These are phyloP conservation scores for Pterocles orientalis DNA, from an alignment of 2,113 vertebrate genomes.

Conservation along the genomic window DNA sequence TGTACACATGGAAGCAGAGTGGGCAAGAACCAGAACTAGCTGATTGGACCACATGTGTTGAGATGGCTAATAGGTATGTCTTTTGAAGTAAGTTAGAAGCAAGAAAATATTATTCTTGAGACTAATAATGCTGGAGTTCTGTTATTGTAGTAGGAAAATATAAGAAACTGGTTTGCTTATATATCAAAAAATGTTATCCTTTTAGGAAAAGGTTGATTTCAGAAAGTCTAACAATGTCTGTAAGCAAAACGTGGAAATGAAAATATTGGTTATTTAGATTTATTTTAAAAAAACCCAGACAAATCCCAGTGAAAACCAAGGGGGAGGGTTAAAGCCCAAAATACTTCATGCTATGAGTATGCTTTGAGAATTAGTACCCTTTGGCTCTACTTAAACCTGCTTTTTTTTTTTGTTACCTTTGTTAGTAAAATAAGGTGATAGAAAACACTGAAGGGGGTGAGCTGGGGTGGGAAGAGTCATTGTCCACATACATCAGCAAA, in stretches of 20 bases:
- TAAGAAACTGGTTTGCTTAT: background rate
- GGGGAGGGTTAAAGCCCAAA: background rate
- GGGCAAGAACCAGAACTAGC: conserved; percentile 64
- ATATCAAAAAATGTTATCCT: background rate
- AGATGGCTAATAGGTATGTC: conserved; percentile 85
- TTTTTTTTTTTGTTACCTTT: background rate
- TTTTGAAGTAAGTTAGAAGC: background rate
- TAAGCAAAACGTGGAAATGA: background rate
- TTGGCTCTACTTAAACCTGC: no score
- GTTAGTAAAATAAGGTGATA: background rate
- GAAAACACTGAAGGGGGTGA: background rate
- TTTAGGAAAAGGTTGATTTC: background rate
- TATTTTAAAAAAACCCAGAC: background rate
- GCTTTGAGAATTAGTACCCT: background rate
- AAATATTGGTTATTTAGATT: background rate
- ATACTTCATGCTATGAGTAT: background rate
- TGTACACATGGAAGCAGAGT: conserved; percentile 86
- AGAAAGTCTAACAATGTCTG: background rate
- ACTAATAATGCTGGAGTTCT: background rate
- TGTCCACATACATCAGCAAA: background rate
- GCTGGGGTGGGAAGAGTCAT: background rate
- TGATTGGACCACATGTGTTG: conserved; percentile 83
- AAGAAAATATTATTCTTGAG: background rate
- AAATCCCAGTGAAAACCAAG: fast-evolving
- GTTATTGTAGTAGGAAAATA: background rate